Evolutionary conservation across 2,888 invertebrate genomes (phyloP).

Genomic region (Hirtodrosophila trivittata): DNA sequence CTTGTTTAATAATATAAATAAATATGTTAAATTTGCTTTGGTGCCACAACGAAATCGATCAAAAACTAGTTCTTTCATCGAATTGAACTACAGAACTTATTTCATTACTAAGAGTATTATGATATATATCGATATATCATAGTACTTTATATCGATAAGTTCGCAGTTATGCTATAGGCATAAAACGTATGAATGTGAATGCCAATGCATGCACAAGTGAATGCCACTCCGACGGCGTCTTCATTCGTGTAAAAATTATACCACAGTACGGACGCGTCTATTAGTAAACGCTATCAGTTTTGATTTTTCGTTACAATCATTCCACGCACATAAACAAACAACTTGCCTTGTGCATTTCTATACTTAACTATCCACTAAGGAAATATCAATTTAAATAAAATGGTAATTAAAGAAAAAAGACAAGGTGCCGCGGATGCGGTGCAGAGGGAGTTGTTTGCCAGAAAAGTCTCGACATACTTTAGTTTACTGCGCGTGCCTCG

Average conservation of each 20-base stretch:
- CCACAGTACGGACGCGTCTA: conserved; percentile 68
- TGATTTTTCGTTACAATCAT: conserved; percentile 55
- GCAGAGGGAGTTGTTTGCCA: conserved; percentile 42
- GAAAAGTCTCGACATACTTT: conserved; percentile 31
- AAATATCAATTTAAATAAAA: conserved; percentile 74
- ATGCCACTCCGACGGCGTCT: conserved; percentile 74
- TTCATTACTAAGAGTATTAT: too few species aligned
- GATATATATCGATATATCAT: too few species aligned
- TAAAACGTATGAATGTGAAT: too few species aligned
- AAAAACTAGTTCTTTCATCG: too few species aligned
- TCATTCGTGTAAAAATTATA: conserved; percentile 82
- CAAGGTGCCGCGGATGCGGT: conserved; percentile 29
- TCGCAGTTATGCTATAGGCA: too few species aligned
- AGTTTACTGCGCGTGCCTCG: conserved; percentile 68
- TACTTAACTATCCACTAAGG: conserved; percentile 32
- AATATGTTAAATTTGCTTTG: conserved; percentile 22
- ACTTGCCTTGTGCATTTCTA: conserved; percentile 56
- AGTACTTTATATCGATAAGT: too few species aligned
- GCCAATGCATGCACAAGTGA: conserved; percentile 21
- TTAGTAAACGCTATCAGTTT: conserved; percentile 29
- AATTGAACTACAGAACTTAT: too few species aligned
- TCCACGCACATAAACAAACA: conserved; percentile 54
- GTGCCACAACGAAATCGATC: background rate
- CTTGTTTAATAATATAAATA: background rate
- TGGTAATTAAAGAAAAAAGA: conserved; percentile 65